Base-by-base conservation (phyloP, 2,888 invertebrate genomes). In the Aleiodes leptofemur region DNA sequence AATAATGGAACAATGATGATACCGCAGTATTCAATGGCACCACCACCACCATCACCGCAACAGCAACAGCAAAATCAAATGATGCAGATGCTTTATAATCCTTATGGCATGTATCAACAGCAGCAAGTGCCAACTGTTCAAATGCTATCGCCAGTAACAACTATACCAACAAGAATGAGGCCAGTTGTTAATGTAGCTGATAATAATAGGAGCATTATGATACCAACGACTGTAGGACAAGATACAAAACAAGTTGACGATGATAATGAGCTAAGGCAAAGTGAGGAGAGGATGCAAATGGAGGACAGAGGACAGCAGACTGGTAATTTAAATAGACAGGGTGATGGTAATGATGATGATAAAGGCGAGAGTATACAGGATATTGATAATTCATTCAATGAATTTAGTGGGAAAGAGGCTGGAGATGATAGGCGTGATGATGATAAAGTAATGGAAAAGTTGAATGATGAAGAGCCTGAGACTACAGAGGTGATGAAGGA, bases 1-100 rank as follows among this genome's bases (percentile, higher is more conserved):
- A 91, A 91, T 80, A 92, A 90, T 83, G 90, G 91, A 68, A 91
- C 91, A 77, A 90, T 91, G 81, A 88, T 91, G 85, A 88, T 91
- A 77, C 91, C 91, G n/a, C 92, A 91, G 79, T 91, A 91, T 79
- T 90, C 92, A 1, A 90, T 90, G 84, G 90, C 92, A 64, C 90
- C 90, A 2, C 90, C 91, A 0, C 68, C 68, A 13, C 53, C 53
- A 53, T 16, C 53, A 16, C 53, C 53, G 5, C 53, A 53, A 53
- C 53, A 14, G 13, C 43, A 43, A 9, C 90, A 90, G 70, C 89
- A 90, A 77, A 91, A 90, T 84, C 91, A 91, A 79, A 90, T 91
- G 90, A 90, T 91, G 90, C 90, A 89, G 74, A 90, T 90, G 90
- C 80, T 90, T 4, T 90, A 88, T 77, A 89, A 89, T 81, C 92